phyloP scores from a whole-genome alignment of 2,113 vertebrate genomes.

The Oreochromis niloticus region DNA sequence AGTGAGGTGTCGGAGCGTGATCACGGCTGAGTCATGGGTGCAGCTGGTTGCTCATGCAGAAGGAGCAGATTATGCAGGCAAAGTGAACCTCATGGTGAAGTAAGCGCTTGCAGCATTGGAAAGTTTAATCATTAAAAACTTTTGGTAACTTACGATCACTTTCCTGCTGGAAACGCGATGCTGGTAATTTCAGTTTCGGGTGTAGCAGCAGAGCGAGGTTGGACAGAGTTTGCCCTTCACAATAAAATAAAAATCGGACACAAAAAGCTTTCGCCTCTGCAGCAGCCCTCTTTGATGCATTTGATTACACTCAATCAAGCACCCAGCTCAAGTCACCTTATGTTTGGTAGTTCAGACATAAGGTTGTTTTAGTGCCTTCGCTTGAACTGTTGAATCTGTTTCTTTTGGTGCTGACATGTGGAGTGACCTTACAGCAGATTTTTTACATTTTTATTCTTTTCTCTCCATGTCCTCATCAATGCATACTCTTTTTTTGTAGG shows the following conservation, averaged over 20 bases:
- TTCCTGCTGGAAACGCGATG: neutral
- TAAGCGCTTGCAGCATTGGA: neutral
- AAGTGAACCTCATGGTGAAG: neutral
- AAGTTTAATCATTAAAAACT: neutral
- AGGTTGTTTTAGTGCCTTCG: neutral
- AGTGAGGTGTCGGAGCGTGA: neutral
- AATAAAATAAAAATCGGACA: neutral
- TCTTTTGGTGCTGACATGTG: neutral
- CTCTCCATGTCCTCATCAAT: neutral
- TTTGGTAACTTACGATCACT: neutral
- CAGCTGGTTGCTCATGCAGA: neutral
- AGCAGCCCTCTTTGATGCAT: neutral
- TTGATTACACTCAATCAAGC: neutral
- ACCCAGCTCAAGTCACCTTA: neutral
- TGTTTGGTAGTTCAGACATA: neutral
- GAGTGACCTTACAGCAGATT: neutral
- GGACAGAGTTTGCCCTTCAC: neutral
- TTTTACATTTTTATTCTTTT: neutral
- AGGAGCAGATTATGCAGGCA: neutral
- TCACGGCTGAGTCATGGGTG: neutral
- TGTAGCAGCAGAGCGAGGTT: rapidly evolving
- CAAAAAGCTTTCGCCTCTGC: neutral
- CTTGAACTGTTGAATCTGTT: neutral
- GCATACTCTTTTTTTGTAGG: neutral
- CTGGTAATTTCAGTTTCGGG: rapidly evolving